phyloP scores from a whole-genome alignment of 2,888 invertebrate species.

The Xanthia icteritia region DNA sequence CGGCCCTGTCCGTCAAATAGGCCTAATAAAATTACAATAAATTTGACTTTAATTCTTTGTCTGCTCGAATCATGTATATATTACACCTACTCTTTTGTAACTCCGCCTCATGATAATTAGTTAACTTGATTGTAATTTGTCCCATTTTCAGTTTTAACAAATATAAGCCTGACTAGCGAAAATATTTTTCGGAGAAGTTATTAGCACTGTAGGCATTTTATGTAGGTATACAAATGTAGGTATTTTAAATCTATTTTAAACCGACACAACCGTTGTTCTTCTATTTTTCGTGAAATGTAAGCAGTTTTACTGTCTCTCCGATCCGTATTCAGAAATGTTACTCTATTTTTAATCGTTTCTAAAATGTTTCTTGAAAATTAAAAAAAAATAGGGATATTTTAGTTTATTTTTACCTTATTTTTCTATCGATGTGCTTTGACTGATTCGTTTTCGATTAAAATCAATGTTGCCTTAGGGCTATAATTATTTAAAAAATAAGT shows the following conservation, averaged over 20 bases:
- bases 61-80: background rate
- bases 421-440: background rate
- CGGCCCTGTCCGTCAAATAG: too few species aligned
- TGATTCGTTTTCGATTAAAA: background rate
- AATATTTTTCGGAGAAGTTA: background rate
- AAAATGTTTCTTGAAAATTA: background rate
- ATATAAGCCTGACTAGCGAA: background rate
- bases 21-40: too few species aligned
- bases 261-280: background rate
- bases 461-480: background rate
- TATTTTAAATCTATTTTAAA: background rate
- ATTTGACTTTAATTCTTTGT: background rate
- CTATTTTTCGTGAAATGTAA: background rate
- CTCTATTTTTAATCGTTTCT: background rate
- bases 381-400: background rate
- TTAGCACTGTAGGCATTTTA: background rate
- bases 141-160: background rate
- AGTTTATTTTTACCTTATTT: background rate
- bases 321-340: background rate
- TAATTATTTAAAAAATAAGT: too few species aligned
- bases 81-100: too few species aligned
- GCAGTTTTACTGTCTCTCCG: slow-evolving; percentile 1
- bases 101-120: background rate
- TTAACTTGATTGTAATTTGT: background rate
- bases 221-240: background rate